Evolutionary conservation across 2,888 invertebrate genomes (phyloP).

Genomic region (Acanthosepion pharaonis): DNA sequence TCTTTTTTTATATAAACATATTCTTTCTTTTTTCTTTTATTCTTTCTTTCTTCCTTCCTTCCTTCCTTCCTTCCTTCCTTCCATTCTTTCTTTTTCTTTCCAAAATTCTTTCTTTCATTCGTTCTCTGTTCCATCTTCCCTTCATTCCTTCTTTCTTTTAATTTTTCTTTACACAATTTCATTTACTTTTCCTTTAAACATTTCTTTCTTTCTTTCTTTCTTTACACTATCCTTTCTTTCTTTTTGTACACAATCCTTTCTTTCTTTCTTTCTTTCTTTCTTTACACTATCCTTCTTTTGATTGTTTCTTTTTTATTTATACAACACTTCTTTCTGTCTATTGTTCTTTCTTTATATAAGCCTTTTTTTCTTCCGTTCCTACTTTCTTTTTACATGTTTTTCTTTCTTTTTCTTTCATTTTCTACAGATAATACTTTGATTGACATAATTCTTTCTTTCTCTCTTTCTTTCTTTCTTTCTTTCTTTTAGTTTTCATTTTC

Average conservation of each 20-base stretch:
- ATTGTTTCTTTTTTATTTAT: too few species aligned
- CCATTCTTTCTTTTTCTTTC: too few species aligned
- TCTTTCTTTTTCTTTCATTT: too few species aligned
- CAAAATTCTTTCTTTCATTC: too few species aligned
- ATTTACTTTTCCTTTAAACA: background rate
- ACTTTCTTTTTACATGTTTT: background rate
- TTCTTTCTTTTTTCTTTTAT: background rate
- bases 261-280: background rate
- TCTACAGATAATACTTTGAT: too few species aligned
- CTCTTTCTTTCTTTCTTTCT: background rate
- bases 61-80: background rate
- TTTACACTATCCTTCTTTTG: background rate
- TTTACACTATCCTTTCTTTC: too few species aligned
- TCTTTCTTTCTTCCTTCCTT: background rate
- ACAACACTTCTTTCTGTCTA: too few species aligned
- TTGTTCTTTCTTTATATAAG: background rate
- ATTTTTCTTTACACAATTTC: background rate
- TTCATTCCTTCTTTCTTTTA: too few species aligned
- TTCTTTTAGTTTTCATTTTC: background rate
- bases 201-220: too few species aligned
- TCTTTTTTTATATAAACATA: background rate
- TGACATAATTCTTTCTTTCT: background rate
- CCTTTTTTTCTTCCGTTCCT: background rate
- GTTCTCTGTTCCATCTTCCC: too few species aligned
- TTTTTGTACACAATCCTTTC: too few species aligned